These are phyloP conservation scores for Myotis yumanensis DNA, from an alignment of 2,113 vertebrate genomes.

Conservation along the genomic window DNA sequence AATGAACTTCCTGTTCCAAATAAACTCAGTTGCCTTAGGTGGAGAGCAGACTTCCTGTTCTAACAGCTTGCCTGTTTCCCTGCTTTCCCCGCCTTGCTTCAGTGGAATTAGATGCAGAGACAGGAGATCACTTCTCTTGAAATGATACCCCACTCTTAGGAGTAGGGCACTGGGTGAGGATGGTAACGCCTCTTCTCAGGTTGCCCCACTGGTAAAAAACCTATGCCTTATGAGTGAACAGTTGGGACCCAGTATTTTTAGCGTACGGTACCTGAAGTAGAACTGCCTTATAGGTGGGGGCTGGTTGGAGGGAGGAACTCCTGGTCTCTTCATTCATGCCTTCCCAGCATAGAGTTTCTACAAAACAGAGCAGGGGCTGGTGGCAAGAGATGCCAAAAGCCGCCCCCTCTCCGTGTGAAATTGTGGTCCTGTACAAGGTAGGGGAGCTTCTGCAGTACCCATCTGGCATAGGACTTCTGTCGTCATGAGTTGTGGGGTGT, in stretches of 20 bases:
- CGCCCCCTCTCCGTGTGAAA: neutral
- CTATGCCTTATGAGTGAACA: neutral
- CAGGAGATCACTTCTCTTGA: neutral
- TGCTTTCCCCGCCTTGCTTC: neutral
- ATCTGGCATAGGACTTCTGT: neutral
- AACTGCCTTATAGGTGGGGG: neutral
- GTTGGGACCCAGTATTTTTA: neutral
- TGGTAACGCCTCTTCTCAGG: neutral
- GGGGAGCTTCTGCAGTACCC: neutral
- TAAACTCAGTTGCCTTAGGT: neutral
- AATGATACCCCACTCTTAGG: neutral
- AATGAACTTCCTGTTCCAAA: conserved; percentile 17
- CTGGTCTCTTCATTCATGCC: neutral
- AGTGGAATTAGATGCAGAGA: neutral
- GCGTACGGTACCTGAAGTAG: neutral
- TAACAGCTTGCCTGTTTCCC: neutral
- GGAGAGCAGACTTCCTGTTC: neutral
- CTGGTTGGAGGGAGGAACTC: neutral
- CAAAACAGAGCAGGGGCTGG: neutral
- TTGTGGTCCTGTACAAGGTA: neutral
- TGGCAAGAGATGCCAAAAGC: neutral
- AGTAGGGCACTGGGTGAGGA: neutral
- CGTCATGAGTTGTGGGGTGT: neutral
- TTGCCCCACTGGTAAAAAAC: neutral
- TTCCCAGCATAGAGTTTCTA: neutral